A percentile compares a stretch with the other conserved stretches of the same genome.
phyloP scores from a whole-genome alignment of 2,113 vertebrate species.

The Sprattus sprattus region DNA sequence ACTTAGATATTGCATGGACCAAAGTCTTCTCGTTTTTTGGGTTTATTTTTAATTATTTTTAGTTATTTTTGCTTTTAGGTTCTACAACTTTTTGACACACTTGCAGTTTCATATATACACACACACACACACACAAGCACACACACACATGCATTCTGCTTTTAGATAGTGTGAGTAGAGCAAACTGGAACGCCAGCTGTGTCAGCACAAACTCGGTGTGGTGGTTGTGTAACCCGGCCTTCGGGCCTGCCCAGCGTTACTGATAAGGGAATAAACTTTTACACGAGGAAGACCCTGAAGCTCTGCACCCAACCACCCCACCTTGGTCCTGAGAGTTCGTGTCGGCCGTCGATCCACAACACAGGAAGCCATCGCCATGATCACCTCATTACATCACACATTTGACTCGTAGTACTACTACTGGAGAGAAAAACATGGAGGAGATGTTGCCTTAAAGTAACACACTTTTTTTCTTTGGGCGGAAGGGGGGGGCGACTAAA shows the following conservation, averaged over 20 bases:
- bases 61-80: constrained; percentile 44
- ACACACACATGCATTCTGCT: constrained; percentile 10
- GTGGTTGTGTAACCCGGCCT: neutral
- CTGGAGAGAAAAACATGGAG: constrained; percentile 14
- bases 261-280: neutral
- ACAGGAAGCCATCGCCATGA: constrained; percentile 28
- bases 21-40: constrained; percentile 69
- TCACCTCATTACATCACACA: neutral
- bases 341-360: neutral
- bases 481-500: neutral
- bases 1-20: constrained; percentile 83
- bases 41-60: constrained; percentile 35
- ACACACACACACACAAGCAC: constrained; percentile 26
- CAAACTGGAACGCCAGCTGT: neutral
- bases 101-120: neutral
- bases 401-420: neutral
- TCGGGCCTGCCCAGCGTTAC: neutral
- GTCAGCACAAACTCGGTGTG: neutral
- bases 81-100: constrained; percentile 20
- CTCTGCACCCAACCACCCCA: no score
- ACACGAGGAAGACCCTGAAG: neutral
- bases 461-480: neutral
- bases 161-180: constrained; percentile 25
- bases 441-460: constrained; percentile 45
- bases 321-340: no score